Evolutionary conservation across 2,888 invertebrate genomes (phyloP), one percentile per base, ranked within the genome.

Genomic region (Ochropacha duplaris): DNA sequence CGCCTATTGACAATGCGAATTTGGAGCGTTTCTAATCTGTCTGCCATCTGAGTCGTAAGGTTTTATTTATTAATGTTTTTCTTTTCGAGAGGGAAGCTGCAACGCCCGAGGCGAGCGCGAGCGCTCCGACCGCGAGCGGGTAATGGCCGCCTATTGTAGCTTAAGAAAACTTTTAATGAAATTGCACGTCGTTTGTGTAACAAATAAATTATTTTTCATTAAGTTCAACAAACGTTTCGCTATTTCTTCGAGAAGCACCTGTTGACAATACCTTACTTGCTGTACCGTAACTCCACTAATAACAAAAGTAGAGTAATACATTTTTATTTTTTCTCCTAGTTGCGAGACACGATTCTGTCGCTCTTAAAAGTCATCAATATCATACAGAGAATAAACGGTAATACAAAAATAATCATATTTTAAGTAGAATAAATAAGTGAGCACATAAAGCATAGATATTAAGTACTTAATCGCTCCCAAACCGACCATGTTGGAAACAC

Each of bases 1-100:
- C 83, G 78, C 68, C 81, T 79, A 87, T 87, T 87, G 86, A 89
- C 79, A 86, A 84, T 79, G 69, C 66, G 77, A 73, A 78, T 78
- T 75, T 79, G 81, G 84, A 83, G 80, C 84, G 83, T 75, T 78
- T 74, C 78, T 77, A 83, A 86, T 82, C 78, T 79, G 65, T 84
- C 87, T 84, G 81, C 81, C 65, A 76, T 71, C 80, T 72, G 63
- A 68, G 58, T 67, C 72, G 63, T 63, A 39, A 39, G 44, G 44
- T 44, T 19, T 44, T 44, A 44, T 44, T 44, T 44, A 19, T 44
- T 19, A 44, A 44, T 65, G 67, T 59, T 60, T 67, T 68, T 65
- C 64, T 60, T 67, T 68, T 65, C 64, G 56, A 59, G 60, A 64
- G 65, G 60, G 65, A 65, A 73, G 64, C 64, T 67, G 65, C 66